These are phyloP conservation scores for Acrocephalus kingi DNA, from an alignment of 2,113 vertebrate species.

Conservation along the genomic window DNA sequence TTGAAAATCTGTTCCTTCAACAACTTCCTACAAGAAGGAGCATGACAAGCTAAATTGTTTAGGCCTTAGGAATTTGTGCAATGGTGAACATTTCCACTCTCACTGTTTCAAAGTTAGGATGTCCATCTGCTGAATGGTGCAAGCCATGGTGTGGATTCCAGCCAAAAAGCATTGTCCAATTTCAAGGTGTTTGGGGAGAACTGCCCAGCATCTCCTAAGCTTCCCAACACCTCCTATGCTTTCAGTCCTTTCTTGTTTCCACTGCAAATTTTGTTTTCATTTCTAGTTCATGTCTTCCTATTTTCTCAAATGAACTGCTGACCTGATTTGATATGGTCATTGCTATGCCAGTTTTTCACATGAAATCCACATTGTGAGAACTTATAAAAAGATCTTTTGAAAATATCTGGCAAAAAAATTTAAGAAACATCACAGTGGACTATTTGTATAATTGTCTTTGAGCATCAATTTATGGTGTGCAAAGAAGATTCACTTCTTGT, in stretches of 20 bases:
- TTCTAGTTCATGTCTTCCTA: background rate
- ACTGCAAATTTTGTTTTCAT: background rate
- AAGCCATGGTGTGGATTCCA: background rate
- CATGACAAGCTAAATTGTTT: conserved; percentile 2
- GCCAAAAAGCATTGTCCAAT: background rate
- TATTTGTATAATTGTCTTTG: background rate
- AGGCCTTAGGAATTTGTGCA: background rate
- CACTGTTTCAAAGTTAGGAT: background rate
- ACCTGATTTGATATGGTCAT: background rate
- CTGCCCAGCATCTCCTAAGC: background rate
- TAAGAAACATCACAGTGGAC: background rate
- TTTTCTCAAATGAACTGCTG: background rate
- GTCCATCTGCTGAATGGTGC: background rate
- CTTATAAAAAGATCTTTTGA: background rate
- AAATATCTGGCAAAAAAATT: background rate
- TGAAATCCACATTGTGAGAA: background rate
- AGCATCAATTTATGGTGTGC: background rate
- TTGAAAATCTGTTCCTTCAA: background rate
- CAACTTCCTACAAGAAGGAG: background rate
- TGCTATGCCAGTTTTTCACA: background rate
- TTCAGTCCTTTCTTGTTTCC: background rate
- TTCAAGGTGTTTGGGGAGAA: background rate
- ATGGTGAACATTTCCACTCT: background rate
- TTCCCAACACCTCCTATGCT: background rate
- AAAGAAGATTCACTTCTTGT: background rate